Base-by-base conservation (phyloP, 2,888 invertebrate species). In the Azorinus chamasolen region DNA sequence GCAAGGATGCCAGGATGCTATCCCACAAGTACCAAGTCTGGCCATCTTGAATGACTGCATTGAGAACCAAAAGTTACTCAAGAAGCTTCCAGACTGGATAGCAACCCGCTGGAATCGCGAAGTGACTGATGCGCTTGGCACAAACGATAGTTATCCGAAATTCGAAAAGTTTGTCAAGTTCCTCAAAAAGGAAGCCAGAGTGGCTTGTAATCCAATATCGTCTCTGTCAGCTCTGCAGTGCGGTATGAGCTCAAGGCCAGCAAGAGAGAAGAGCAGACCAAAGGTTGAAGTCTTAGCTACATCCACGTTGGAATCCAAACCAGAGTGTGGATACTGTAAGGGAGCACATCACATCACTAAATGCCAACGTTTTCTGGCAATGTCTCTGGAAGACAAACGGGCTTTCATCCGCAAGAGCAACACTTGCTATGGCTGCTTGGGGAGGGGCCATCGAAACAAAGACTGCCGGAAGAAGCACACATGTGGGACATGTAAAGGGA, bases 41-140 rank as follows among this genome's bases (percentile, higher is more conserved):
- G 12, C 24, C 12, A 50, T 80, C 27, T 46, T 84, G 0, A 54
- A 82, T 57, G 81, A 84, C 51, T 57, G 62, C 5, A 37, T 46
- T 25, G 79, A 84, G 65, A 81, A 85, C 53, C 45, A 70, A 27
- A 83, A 83, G 37, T 25, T 79, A 0, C 39, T 83, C 0, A 2
- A 10, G 4, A 84, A 83, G 48, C 68, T 84, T 14, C 83, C 81
- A 22, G 72, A 79, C 10, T 83, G 71, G 74, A 6, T 72, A 16
- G 41, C 50, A 6, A 39, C 10, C 20, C 25, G 77, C 41, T 81
- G 81, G 72, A 59, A 51, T 25, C 39, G 78, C 8, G 16, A 59
- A 6, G 75, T 75, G 8, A n/a, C n/a, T n/a, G n/a, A n/a, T n/a
- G n/a, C n/a, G n/a, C n/a, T n/a, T n/a, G n/a, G n/a, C n/a, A n/a